phyloP scores from a whole-genome alignment of 2,113 vertebrate genomes.

The Rhinolophus sinicus region DNA sequence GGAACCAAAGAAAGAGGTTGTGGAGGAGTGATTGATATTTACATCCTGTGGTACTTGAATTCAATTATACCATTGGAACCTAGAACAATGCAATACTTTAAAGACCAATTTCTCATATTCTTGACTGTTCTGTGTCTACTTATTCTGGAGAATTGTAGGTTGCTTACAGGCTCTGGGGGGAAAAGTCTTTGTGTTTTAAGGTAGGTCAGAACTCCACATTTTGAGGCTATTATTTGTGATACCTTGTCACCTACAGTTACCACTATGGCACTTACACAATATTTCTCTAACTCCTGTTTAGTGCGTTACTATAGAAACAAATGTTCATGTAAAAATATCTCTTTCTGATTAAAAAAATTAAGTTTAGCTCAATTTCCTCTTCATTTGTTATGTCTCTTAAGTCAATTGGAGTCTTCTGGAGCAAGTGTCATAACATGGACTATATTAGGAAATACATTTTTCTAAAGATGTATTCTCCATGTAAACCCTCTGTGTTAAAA shows the following conservation, averaged over 20 bases:
- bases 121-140: constrained; percentile 67
- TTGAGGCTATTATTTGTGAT: constrained; percentile 53
- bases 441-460: not conserved
- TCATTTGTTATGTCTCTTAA: not conserved
- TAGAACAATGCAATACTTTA: constrained; percentile 76
- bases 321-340: constrained; percentile 24
- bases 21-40: constrained; percentile 80
- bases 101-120: constrained; percentile 71
- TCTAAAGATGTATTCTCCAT: not conserved
- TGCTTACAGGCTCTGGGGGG: constrained; percentile 48
- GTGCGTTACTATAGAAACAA: constrained; percentile 58
- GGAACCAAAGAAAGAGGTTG: constrained; percentile 76
- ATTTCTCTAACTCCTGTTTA: constrained; percentile 40
- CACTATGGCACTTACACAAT: not conserved
- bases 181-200: constrained; percentile 34
- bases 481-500: not conserved
- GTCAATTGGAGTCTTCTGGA: not conserved
- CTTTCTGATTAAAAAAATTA: constrained; percentile 17
- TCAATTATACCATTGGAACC: constrained; percentile 82
- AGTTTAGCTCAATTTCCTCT: constrained; percentile 5
- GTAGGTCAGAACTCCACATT: constrained; percentile 43
- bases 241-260: constrained; percentile 13
- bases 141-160: constrained; percentile 77
- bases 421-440: not conserved
- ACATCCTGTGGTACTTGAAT: constrained; percentile 76